Evolutionary conservation across 2,113 vertebrate species (phyloP).

Genomic region (Bufo gargarizans): DNA sequence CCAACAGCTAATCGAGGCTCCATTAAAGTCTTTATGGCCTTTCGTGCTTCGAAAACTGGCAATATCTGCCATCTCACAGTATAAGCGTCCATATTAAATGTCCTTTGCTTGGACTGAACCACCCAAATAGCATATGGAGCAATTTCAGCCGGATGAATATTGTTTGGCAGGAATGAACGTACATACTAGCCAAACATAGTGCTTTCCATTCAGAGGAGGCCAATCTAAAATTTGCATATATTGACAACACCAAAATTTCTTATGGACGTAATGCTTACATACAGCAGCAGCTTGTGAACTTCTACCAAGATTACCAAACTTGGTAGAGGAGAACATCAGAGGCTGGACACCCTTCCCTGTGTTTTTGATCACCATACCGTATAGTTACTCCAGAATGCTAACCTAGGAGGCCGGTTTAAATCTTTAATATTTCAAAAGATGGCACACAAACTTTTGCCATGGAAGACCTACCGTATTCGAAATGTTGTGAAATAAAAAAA

Average conservation of each 20-base stretch:
- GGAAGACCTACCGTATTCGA: neutral
- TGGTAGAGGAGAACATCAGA: neutral
- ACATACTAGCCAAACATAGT: neutral
- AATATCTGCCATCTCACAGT: neutral
- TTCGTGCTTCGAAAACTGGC: conserved; percentile 16
- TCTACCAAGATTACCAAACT: conserved; percentile 34
- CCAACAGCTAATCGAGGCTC: neutral
- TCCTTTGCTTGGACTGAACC: neutral
- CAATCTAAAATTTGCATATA: neutral
- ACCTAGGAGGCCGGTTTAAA: neutral
- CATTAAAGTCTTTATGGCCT: neutral
- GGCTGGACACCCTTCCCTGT: neutral
- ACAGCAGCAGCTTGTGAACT: neutral
- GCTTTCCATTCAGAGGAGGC: neutral
- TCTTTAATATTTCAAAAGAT: neutral
- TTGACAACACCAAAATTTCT: neutral
- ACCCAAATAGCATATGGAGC: neutral
- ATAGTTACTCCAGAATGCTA: neutral
- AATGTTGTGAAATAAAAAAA: neutral
- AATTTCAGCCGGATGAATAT: neutral
- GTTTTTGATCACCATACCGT: neutral
- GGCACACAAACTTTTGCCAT: neutral
- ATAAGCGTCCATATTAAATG: neutral
- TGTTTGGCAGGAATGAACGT: neutral
- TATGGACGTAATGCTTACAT: neutral